phyloP scores from a whole-genome alignment of 1,140 invertebrate genomes.

The Habropoda laboriosa region DNA sequence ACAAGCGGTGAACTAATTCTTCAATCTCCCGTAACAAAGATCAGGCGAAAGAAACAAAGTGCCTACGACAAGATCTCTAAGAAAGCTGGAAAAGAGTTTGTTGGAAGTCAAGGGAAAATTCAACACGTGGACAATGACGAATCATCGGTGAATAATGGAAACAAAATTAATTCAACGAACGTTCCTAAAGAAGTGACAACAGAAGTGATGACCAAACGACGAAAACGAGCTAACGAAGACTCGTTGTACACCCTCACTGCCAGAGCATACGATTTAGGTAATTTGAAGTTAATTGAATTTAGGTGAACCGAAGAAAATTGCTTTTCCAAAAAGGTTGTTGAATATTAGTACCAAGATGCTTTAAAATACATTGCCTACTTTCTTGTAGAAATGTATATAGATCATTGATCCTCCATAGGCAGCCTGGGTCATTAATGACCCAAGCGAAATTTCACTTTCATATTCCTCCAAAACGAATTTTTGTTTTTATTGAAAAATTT shows the following conservation, averaged over 20 bases:
- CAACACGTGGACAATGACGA: too few relatives aligned
- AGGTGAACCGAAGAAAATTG: too few relatives aligned
- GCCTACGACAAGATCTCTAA: slow-evolving; percentile 32
- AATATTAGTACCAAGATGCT: not conserved
- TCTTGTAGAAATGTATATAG: too few relatives aligned
- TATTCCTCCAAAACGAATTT: too few relatives aligned
- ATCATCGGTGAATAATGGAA: not conserved
- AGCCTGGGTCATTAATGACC: too few relatives aligned
- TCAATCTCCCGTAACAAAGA: slow-evolving; percentile 81
- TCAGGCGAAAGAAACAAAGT: slow-evolving; percentile 70
- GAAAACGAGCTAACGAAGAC: slow-evolving; percentile 79
- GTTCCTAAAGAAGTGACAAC: not conserved
- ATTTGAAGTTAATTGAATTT: too few relatives aligned
- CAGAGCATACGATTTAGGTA: slow-evolving; percentile 90
- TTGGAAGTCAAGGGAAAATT: not conserved
- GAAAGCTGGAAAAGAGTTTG: slow-evolving; percentile 6
- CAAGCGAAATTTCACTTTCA: too few relatives aligned
- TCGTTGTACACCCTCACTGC: slow-evolving; percentile 85
- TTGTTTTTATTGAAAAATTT: too few relatives aligned
- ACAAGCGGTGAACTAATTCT: slow-evolving; percentile 87
- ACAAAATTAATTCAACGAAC: slow-evolving; percentile 21
- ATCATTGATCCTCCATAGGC: too few relatives aligned
- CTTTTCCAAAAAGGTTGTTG: rapidly evolving
- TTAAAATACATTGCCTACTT: too few relatives aligned
- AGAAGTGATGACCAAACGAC: slow-evolving; percentile 60